Evolutionary conservation across 2,888 invertebrate genomes (phyloP).

Genomic region (Fragum whitleyi): DNA sequence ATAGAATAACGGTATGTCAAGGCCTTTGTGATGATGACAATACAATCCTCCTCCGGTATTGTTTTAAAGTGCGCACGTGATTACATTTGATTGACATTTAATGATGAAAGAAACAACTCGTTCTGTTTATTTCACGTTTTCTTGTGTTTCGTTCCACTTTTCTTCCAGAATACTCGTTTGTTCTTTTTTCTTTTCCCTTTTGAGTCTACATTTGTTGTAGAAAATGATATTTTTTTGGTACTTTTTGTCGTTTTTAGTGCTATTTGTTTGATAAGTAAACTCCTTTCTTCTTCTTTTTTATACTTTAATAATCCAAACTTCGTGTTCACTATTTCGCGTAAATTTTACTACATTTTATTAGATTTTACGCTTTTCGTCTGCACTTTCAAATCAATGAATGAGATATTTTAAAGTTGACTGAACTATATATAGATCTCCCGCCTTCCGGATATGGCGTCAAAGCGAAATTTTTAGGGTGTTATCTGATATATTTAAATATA

Average conservation of each 20-base stretch:
- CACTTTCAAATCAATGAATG: not conserved
- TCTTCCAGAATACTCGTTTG: too few species aligned
- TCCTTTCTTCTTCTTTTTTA: too few species aligned
- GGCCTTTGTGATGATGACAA: not conserved
- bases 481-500: conserved; percentile 20
- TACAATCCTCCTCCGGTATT: not conserved
- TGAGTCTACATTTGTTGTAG: too few species aligned
- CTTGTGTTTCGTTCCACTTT: not conserved
- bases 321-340: too few species aligned
- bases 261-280: too few species aligned
- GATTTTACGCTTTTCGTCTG: not conserved
- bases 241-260: too few species aligned
- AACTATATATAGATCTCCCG: not conserved
- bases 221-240: too few species aligned
- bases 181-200: too few species aligned
- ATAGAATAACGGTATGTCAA: not conserved
- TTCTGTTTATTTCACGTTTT: not conserved
- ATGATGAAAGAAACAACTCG: not conserved
- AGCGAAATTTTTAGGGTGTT: conserved; percentile 10
- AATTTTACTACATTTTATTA: not conserved
- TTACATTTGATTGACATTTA: not conserved
- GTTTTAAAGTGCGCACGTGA: not conserved
- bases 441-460: conserved; percentile 1
- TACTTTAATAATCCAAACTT: too few species aligned
- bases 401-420: not conserved